Evolutionary conservation across 2,113 vertebrate genomes (phyloP).

Genomic region (Rhipidura dahli): DNA sequence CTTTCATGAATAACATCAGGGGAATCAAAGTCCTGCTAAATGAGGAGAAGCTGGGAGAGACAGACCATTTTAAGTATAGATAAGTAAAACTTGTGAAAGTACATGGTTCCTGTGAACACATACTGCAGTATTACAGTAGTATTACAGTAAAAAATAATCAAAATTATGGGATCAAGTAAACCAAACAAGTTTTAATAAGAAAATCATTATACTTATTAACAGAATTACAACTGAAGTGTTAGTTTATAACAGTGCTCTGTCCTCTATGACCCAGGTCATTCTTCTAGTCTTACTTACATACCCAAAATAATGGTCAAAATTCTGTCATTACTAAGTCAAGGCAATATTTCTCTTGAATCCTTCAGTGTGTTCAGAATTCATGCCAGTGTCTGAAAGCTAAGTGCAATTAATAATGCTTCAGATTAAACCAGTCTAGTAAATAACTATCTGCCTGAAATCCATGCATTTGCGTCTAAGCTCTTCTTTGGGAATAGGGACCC

Average conservation of each 20-base stretch:
- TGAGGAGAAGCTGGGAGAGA: neutral
- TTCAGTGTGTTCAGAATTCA: neutral
- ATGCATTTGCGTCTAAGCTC: neutral
- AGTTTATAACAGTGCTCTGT: neutral
- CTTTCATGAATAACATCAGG: too few relatives aligned
- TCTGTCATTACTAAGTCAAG: neutral
- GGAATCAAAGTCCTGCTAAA: neutral
- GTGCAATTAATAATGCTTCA: neutral
- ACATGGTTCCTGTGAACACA: neutral
- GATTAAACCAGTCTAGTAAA: neutral
- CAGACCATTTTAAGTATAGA: neutral
- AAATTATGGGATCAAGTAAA: neutral
- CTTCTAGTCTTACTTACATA: neutral
- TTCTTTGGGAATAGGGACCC: neutral
- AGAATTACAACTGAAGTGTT: neutral
- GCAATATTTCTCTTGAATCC: conserved; percentile 5
- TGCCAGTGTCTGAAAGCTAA: conserved; percentile 8
- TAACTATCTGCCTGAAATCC: neutral
- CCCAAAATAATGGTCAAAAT: neutral
- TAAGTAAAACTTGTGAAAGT: neutral
- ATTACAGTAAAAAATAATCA: neutral
- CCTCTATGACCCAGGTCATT: neutral
- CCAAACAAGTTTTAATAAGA: neutral
- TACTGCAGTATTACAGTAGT: neutral
- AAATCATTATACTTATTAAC: neutral